Conservation (phyloP, 2,113 vertebrate species). For the Apodemus sylvaticus region DNA sequence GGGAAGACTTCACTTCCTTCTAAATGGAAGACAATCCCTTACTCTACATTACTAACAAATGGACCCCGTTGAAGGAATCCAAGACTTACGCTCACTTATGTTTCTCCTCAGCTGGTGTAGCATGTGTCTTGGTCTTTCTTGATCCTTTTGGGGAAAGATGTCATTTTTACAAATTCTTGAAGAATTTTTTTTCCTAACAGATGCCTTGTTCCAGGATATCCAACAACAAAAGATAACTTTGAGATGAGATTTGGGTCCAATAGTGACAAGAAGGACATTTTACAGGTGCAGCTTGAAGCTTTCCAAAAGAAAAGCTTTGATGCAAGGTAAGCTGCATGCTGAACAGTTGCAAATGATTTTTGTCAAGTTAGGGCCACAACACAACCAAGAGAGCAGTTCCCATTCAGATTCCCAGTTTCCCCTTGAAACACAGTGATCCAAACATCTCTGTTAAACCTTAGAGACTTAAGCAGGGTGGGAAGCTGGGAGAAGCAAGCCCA, state of each 20-base stretch:
- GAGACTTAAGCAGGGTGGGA: not conserved
- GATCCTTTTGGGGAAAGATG: not conserved
- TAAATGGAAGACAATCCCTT: not conserved
- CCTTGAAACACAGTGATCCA: not conserved
- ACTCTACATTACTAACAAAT: conserved; percentile 4
- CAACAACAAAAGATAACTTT: conserved; percentile 13
- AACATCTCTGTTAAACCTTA: not conserved
- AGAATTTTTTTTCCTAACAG: conserved; percentile 7
- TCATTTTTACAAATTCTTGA: conserved; percentile 13
- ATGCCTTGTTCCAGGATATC: not conserved
- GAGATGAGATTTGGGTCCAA: not conserved
- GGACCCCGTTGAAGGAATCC: not conserved
- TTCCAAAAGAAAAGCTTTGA: conserved; percentile 2
- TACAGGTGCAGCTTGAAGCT: not conserved
- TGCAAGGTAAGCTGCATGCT: not conserved
- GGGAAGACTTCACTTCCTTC: not conserved
- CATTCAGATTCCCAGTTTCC: not conserved
- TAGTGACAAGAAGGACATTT: not conserved
- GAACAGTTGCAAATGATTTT: not conserved
- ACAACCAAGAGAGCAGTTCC: not conserved
- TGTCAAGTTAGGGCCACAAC: not conserved
- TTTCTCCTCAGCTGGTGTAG: not conserved
- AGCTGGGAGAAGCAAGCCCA: not conserved
- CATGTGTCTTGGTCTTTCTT: not conserved
- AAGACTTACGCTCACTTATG: not conserved